phyloP scores from a whole-genome alignment of 2,113 vertebrate species.

The Microcebus lehilahytsara region DNA sequence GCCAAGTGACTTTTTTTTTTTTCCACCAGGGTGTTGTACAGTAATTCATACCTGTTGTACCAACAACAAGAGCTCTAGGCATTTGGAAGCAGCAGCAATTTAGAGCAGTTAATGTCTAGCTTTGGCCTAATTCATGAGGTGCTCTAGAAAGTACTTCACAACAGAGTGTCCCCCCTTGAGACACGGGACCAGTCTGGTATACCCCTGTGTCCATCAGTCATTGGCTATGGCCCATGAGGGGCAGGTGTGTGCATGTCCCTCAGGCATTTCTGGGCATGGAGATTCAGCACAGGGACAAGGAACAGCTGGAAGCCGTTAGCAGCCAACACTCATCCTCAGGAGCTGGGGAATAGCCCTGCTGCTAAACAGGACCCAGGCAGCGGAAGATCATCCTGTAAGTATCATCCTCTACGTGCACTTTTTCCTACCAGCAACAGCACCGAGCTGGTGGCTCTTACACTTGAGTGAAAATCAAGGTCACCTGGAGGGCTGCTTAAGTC shows the following conservation, averaged over 20 bases:
- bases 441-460: not conserved
- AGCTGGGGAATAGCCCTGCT: not conserved
- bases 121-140: not conserved
- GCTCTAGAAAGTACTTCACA: not conserved
- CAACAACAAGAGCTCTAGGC: not conserved
- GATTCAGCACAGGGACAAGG: not conserved
- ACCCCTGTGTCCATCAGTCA: not conserved
- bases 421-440: not conserved
- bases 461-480: not conserved
- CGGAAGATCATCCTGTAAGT: not conserved
- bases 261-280: not conserved
- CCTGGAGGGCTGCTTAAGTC: not conserved
- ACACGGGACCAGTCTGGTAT: not conserved
- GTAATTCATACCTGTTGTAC: conserved; percentile 35
- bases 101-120: not conserved
- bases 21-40: not conserved
- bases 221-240: not conserved
- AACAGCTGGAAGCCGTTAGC: not conserved
- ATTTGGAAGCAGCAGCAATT: not conserved
- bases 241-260: not conserved
- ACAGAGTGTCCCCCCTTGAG: not conserved
- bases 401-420: not conserved
- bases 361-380: not conserved
- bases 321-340: not conserved
- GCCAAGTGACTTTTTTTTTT: conserved; percentile 34